Evolutionary conservation across 2,888 invertebrate species (phyloP), one percentile per base, ranked within the genome.

Genomic region (Hypselothyrea guttata): DNA sequence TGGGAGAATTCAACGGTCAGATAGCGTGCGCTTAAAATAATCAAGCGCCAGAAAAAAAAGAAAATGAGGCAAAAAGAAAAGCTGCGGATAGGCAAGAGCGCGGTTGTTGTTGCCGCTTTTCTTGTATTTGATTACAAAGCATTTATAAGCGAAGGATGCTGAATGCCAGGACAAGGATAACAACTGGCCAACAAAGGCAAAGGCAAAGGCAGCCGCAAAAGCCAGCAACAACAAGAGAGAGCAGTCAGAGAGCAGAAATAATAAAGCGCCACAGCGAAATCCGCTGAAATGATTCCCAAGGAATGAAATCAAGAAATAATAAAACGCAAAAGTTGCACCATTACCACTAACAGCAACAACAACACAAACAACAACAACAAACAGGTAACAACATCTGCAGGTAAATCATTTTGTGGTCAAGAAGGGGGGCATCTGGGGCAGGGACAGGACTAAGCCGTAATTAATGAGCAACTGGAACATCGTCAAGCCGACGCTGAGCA

Each of bases 391-490:
- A 46, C 45, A 62, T 66, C 60, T 70, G 58, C 59, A 78, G 78
- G 79, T 78, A 78, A 82, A 78, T 72, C 78, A 78, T 78, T 77
- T 30, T n/a, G 30, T 30, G 7, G 30, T 9, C 9, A 30, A 7
- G 30, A 5, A 8, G 30, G n/a, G 22, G n/a, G 30, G 30, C 18
- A n/a, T n/a, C 18, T 35, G 28, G 27, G 40, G 58, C 9, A 27
- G 56, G 63, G 48, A 31, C 48, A 22, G 18, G 63, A 70, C 73
- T 73, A 73, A 82, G 82, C 75, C 61, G 65, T 81, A 81, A 81
- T 81, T 81, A 81, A 83, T 81, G 84, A 83, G 84, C 81, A 67
- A 70, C 61, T 77, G 72, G 69, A 75, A 73, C 83, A 77, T 69
- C 77, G 75, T 59, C 48, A 60, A 71, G 64, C 60, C 60, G 45